Percentiles rank a stretch among this genome's conserved stretches.
Evolutionary conservation across 2,113 vertebrate species (phyloP).

Genomic region (Ochotona curzoniae): DNA sequence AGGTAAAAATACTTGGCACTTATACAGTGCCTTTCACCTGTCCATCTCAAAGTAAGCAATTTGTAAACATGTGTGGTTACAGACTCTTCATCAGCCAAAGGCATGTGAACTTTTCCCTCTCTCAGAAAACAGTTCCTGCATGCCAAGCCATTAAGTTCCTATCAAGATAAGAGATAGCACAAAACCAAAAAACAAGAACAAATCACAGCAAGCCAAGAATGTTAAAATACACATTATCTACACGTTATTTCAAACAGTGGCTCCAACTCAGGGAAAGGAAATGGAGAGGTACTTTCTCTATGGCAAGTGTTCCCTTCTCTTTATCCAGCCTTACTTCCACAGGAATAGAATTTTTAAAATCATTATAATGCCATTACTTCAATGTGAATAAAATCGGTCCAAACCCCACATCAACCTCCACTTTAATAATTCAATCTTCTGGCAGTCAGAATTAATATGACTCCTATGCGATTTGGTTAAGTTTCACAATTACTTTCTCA

Average conservation of each 20-base stretch:
- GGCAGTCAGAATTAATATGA: conserved; percentile 54
- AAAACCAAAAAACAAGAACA: conserved; percentile 11
- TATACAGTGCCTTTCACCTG: conserved; percentile 77
- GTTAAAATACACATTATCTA: background rate
- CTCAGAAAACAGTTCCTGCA: background rate
- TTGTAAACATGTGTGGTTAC: conserved; percentile 73
- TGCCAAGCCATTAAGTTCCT: background rate
- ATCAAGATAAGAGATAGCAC: background rate
- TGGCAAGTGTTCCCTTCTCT: conserved; percentile 15
- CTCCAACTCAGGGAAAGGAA: background rate
- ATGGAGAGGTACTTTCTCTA: background rate
- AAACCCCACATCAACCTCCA: conserved; percentile 57
- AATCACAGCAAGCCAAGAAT: background rate
- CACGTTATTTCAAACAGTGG: background rate
- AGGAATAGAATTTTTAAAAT: conserved; percentile 52
- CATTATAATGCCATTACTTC: conserved; percentile 47
- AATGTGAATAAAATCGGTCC: conserved; percentile 42
- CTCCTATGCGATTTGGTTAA: conserved; percentile 16
- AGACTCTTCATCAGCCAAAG: conserved; percentile 33
- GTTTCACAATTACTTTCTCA: conserved; percentile 25
- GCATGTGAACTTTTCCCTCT: conserved; percentile 25
- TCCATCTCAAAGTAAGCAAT: conserved; percentile 77
- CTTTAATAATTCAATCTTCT: conserved; percentile 56
- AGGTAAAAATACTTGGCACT: conserved; percentile 77
- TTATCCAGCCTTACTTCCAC: background rate